These are phyloP conservation scores for Buceros bicornis DNA, from an alignment of 2,797 vertebrate genomes.

Conservation along the genomic window DNA sequence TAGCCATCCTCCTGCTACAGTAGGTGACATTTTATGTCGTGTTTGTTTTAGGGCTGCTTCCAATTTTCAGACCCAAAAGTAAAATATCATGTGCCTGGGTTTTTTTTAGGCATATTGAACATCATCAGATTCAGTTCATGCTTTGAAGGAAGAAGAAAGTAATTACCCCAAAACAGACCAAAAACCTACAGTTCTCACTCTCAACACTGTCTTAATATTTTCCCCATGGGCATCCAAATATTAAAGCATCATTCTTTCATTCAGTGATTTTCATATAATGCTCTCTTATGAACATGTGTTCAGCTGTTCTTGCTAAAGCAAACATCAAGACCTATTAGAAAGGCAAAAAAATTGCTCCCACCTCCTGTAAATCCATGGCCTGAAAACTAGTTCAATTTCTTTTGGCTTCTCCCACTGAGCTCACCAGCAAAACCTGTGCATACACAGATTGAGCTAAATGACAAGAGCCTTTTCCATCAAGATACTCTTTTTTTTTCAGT, in stretches of 20 bases:
- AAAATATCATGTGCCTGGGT: not conserved
- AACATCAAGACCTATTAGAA: not conserved
- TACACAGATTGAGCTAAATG: not conserved
- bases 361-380: not conserved
- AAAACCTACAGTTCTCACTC: not conserved
- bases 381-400: not conserved
- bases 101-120: not conserved
- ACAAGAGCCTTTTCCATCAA: constrained; percentile 28
- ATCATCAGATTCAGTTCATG: not conserved
- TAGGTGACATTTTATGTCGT: not conserved
- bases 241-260: not conserved
- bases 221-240: not conserved
- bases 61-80: not conserved
- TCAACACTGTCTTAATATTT: not conserved
- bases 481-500: not conserved
- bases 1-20: not conserved
- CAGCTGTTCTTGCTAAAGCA: not conserved
- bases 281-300: not conserved
- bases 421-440: not conserved
- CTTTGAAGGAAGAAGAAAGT: not conserved
- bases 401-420: not conserved
- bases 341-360: not conserved
- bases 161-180: not conserved
- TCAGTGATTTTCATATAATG: not conserved
- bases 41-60: not conserved